A percentile compares a stretch with the other conserved stretches of the same genome.
Evolutionary conservation across 2,797 vertebrate genomes (phyloP).

Genomic region (Cercopithecus diana): DNA sequence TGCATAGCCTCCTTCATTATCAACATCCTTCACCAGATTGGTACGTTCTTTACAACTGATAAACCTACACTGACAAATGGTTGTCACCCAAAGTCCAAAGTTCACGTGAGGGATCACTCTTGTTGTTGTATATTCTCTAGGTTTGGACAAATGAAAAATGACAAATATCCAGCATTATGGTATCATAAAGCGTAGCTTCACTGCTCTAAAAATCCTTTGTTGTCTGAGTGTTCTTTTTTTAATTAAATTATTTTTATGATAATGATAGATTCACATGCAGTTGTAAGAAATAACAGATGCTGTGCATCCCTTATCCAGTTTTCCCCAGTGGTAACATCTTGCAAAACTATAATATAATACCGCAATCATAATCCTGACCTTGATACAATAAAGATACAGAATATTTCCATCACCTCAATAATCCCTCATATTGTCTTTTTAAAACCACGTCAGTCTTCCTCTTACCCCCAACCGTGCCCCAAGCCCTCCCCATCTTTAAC

Average conservation of each 20-base stretch:
- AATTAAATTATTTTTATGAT: background rate
- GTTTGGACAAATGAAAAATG: background rate
- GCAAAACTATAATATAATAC: background rate
- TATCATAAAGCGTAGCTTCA: background rate
- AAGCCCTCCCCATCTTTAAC: too few species aligned
- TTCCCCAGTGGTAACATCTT: background rate
- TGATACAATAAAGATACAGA: background rate
- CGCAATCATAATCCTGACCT: background rate
- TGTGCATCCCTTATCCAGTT: background rate
- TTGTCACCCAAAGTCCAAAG: background rate
- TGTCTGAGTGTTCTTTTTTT: background rate
- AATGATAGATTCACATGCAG: background rate
- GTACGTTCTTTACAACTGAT: background rate
- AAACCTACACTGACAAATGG: background rate
- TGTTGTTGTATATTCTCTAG: background rate
- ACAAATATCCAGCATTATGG: background rate
- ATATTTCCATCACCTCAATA: background rate
- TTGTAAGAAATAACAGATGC: background rate
- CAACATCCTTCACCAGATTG: background rate
- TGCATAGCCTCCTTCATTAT: background rate
- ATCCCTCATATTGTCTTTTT: background rate
- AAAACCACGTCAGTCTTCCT: background rate
- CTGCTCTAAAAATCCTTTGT: background rate
- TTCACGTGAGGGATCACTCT: background rate
- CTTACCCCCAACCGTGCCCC: too few species aligned